Evolutionary conservation across 2,888 invertebrate species (phyloP).

Genomic region (Kryphioiulus occultus): DNA sequence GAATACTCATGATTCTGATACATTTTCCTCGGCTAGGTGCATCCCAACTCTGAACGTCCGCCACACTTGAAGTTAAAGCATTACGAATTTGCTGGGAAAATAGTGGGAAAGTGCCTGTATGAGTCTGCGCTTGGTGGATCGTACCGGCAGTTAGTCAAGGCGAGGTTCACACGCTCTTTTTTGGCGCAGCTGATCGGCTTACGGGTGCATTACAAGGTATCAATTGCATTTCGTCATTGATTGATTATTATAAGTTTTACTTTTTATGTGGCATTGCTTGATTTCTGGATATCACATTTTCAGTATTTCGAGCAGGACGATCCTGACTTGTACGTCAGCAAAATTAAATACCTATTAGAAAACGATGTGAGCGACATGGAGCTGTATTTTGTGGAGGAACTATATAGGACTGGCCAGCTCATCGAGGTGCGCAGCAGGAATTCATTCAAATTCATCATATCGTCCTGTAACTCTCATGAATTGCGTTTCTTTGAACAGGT

Average conservation of each 20-base stretch:
- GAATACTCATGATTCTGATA: no score
- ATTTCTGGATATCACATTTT: not conserved
- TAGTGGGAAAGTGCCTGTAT: constrained; percentile 93
- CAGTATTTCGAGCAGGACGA: constrained; percentile 96
- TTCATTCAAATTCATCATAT: no score
- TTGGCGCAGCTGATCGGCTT: constrained; percentile 93
- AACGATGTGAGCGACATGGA: constrained; percentile 90
- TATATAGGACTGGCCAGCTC: constrained; percentile 82
- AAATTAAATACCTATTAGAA: constrained; percentile 90
- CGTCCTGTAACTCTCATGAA: not conserved
- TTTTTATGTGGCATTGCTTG: not conserved
- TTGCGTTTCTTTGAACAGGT: constrained; percentile 61
- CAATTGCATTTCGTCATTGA: not conserved
- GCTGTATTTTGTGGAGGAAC: constrained; percentile 87
- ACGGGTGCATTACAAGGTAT: constrained; percentile 88
- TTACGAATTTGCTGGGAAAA: constrained; percentile 89
- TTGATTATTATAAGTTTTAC: constrained; percentile 53
- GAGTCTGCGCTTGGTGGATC: constrained; percentile 90
- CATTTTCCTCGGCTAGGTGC: constrained; percentile 65
- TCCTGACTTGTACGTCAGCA: constrained; percentile 90
- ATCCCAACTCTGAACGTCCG: constrained; percentile 79
- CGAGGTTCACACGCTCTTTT: constrained; percentile 89
- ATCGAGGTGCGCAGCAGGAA: constrained; percentile 67
- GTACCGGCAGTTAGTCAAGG: constrained; percentile 88
- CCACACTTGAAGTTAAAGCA: constrained; percentile 82